Base-by-base conservation (phyloP, 2,888 invertebrate species). In the Barypeithes pellucidus region DNA sequence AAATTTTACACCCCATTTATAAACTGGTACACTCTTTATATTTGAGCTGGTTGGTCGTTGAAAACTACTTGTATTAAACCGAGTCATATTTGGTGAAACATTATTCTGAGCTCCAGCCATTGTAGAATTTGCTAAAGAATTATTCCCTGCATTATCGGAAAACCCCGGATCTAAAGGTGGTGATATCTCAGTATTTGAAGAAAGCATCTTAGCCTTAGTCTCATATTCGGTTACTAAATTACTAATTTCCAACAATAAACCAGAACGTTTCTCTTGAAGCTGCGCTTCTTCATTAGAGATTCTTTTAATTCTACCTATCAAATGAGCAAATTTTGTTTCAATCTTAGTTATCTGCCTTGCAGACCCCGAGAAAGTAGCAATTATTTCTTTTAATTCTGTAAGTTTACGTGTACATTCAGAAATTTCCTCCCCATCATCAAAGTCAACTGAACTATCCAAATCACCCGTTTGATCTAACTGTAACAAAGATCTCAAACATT, bases 371-470 rank as follows among this genome's bases (percentile, higher is more conserved):
- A 45, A 45, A 5, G n/a, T 45, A 5, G 2, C 16, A 45, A 45
- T 45, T 29, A 33, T 24, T 12, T 24, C 54, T 24, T 14, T 54
- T n/a, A n/a, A n/a, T n/a, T n/a, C n/a, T n/a, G n/a, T n/a, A 2
- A 54, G 16, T 24, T 54, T 29, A 12, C 3, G 14, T 22, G 54
- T 24, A 12, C 24, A 29, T 29, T 29, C 33, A 11, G 8, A 1
- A 54, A 54, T 24, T 12, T 54, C 24, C 22, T 54, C 9, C 2
- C n/a, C 54, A 22, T 11, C 22, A 54, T 45, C 45, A 16, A 52
- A 22, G 4, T 18, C 14, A 3, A 24, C n/a, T 12, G 24, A 52
- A n/a, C 24, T 29, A 7, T 36, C n/a, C n/a, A n/a, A n/a, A n/a
- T n/a, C n/a, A n/a, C n/a, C n/a, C n/a, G n/a, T n/a, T 22, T 36